Evolutionary conservation across 2,888 invertebrate genomes (phyloP).

Genomic region (Xestia rhomboidea): DNA sequence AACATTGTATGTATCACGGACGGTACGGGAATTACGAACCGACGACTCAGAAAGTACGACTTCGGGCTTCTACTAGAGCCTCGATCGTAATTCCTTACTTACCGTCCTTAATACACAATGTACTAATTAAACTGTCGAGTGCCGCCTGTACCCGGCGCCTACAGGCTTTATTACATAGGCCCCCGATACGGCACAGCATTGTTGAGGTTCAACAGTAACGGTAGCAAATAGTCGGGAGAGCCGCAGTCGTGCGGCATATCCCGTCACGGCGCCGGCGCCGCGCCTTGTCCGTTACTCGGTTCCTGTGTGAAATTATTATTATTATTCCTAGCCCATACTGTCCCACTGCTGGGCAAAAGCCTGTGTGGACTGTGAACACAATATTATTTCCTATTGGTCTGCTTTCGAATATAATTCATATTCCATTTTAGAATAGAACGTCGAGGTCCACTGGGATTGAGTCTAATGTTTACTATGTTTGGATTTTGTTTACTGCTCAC

Average conservation of each 20-base stretch:
- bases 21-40: no score
- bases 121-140: no score
- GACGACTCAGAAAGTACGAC: no score
- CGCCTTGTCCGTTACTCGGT: not conserved
- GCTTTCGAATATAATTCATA: not conserved
- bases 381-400: slow-evolving; percentile 22
- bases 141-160: not conserved
- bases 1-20: no score
- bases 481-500: no score
- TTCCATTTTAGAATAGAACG: not conserved
- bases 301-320: not conserved
- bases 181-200: not conserved
- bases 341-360: no score
- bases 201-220: no score
- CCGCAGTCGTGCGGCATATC: not conserved
- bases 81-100: no score
- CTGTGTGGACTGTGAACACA: no score
- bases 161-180: not conserved
- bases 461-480: not conserved
- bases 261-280: slow-evolving; percentile 3
- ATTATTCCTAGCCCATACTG: not conserved
- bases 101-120: no score
- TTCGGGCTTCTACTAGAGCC: no score
- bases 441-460: not conserved
- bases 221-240: slow-evolving; percentile 1